These are phyloP conservation scores for Apteryx mantelli DNA, from an alignment of 2,113 vertebrate species.

Conservation along the genomic window DNA sequence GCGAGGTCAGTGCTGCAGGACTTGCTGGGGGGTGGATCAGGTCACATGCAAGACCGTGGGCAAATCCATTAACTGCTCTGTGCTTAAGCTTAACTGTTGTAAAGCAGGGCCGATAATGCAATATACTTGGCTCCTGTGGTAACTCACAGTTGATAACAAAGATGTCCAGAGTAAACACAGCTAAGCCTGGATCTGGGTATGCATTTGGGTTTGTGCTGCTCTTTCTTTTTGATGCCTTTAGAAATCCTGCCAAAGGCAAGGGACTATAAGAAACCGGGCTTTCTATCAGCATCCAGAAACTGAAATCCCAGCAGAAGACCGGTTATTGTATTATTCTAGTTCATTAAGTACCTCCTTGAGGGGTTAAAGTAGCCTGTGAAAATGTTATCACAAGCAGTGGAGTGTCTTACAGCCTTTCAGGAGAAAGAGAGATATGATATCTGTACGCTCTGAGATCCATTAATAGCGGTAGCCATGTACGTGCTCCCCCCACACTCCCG, in stretches of 20 bases:
- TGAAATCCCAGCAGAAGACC: slow-evolving; percentile 37
- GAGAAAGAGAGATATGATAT: background rate
- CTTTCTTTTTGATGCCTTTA: slow-evolving; percentile 9
- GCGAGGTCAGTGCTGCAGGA: slow-evolving; percentile 58
- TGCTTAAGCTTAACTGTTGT: slow-evolving; percentile 47
- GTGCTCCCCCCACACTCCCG: background rate
- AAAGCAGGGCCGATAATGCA: slow-evolving; percentile 48
- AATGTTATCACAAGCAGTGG: background rate
- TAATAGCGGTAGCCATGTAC: background rate
- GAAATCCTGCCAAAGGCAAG: slow-evolving; percentile 17
- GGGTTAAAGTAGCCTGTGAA: slow-evolving; percentile 59
- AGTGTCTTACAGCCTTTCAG: slow-evolving; percentile 22
- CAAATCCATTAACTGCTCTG: slow-evolving; percentile 66
- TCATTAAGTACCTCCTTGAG: slow-evolving; percentile 40
- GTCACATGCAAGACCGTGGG: slow-evolving; percentile 32
- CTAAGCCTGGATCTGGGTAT: slow-evolving; percentile 57
- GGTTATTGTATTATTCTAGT: slow-evolving; percentile 30
- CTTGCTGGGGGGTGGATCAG: background rate
- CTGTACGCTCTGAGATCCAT: background rate
- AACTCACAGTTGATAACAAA: slow-evolving; percentile 62
- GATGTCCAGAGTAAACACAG: slow-evolving; percentile 54
- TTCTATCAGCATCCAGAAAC: slow-evolving; percentile 7
- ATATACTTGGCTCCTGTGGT: slow-evolving; percentile 56
- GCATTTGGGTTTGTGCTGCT: slow-evolving; percentile 1
- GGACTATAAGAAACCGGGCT: slow-evolving; percentile 3